phyloP scores from a whole-genome alignment of 2,113 vertebrate species.

The Scophthalmus maximus region DNA sequence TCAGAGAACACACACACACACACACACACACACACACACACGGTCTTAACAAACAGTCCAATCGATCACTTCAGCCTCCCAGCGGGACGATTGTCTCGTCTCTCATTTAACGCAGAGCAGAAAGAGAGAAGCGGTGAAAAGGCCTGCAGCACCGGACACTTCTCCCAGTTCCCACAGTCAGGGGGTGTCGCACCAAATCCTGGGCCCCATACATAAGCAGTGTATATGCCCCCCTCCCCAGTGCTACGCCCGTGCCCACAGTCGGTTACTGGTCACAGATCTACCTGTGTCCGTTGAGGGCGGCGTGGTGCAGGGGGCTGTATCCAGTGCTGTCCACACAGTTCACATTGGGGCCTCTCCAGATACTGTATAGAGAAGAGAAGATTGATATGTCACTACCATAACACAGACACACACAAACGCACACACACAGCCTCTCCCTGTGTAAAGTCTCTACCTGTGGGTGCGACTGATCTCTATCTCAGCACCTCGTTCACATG shows the following conservation, averaged over 20 bases:
- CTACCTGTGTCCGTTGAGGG: slow-evolving; percentile 96
- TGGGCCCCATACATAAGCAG: too few species aligned
- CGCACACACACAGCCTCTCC: slow-evolving; percentile 32
- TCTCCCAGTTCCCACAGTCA: background rate
- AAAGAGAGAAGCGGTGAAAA: too few species aligned
- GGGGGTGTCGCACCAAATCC: too few species aligned
- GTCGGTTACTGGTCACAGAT: background rate
- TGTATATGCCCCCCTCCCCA: too few species aligned
- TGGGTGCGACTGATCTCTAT: slow-evolving; percentile 50
- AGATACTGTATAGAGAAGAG: slow-evolving; percentile 86
- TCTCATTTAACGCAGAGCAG: slow-evolving; percentile 15
- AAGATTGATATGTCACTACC: slow-evolving; percentile 53
- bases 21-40: slow-evolving; percentile 51
- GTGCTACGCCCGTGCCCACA: too few species aligned
- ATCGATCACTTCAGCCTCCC: slow-evolving; percentile 58
- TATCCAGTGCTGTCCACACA: slow-evolving; percentile 98
- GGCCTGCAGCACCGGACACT: background rate
- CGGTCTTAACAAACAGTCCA: slow-evolving; percentile 5
- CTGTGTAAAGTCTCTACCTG: slow-evolving; percentile 26
- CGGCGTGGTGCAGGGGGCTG: slow-evolving; percentile 95
- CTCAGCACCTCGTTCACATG: background rate
- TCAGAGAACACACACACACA: slow-evolving; percentile 32
- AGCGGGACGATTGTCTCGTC: slow-evolving; percentile 27
- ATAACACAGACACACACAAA: slow-evolving; percentile 19
- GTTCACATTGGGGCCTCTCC: slow-evolving; percentile 98